These are phyloP conservation scores for Chelonoidis abingdonii DNA, from an alignment of 2,113 vertebrate species.

Conservation along the genomic window DNA sequence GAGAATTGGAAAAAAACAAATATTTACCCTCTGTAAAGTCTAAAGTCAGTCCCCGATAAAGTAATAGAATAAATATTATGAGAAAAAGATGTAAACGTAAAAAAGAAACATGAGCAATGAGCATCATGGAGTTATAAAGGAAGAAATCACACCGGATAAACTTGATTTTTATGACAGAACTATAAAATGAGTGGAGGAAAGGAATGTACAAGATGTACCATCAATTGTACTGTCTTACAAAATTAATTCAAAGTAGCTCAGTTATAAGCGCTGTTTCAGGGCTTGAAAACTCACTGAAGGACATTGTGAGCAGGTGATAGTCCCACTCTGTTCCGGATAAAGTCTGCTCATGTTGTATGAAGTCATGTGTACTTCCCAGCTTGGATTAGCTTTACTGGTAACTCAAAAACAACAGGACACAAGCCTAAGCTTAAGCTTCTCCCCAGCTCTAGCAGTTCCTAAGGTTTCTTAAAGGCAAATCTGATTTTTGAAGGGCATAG, in stretches of 20 bases:
- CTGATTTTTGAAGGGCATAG: neutral
- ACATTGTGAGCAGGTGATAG: neutral
- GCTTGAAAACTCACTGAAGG: neutral
- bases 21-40: neutral
- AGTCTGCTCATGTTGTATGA: neutral
- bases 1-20: neutral
- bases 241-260: neutral
- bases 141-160: neutral
- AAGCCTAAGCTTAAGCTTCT: neutral
- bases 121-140: rapidly evolving
- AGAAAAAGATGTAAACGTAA: rapidly evolving
- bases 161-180: neutral
- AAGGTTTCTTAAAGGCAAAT: neutral
- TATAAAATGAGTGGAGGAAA: neutral
- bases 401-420: neutral
- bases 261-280: neutral
- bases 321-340: neutral
- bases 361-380: neutral
- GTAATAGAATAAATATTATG: neutral
- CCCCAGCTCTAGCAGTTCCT: too few species aligned
- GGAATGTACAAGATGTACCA: rapidly evolving
- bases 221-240: rapidly evolving
- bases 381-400: neutral
- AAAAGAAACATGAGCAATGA: neutral
- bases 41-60: rapidly evolving